Evolutionary conservation across 2,113 vertebrate species (phyloP), one percentile per base, ranked within the genome.

Genomic region (Corythoichthys intestinalis): DNA sequence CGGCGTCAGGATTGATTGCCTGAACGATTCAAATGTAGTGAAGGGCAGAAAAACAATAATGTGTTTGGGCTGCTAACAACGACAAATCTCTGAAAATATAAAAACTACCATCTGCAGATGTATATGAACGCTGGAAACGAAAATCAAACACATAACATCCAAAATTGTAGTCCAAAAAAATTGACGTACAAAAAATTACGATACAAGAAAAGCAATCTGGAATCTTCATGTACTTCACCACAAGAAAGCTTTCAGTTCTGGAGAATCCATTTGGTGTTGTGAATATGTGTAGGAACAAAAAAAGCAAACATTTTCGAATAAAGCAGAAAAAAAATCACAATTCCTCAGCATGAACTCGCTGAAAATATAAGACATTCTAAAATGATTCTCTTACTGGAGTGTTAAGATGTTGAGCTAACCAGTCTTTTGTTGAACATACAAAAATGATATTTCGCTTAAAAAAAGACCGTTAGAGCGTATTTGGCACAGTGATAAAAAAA

Each of bases 211-310:
- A 54, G 66, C 38, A 49, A 57, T 71, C 79, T 38, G 67, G 74
- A 86, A 87, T 86, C 73, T 65, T 73, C 34, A 69, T 83, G 60
- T 76, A 80, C 67, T 69, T 76, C 37, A 61, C 62, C 53, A 73
- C 58, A 44, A 69, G 39, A 86, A 83, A 81, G 67, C 58, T 72
- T 44, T 70, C 80, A 66, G 84, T 86, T 6, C 65, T 71, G 37
- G 69, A 76, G 10, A 75, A 84, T 84, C 71, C 84, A 77, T 78
- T 78, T 85, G 83, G 78, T 79, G 77, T 83, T 65, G 72, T 70
- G 76, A 82, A 66, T 15, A 7, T 39, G 53, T 57, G 62, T 6
- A 20, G 3, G 41, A 44, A 44, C 6, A 17, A 5, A 58, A 76
- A 13, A 66, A 75, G 49, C 38, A 28, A 64, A 73, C 66, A 80